phyloP scores from a whole-genome alignment of 1,140 invertebrate species.

The Drosophila repletoides region DNA sequence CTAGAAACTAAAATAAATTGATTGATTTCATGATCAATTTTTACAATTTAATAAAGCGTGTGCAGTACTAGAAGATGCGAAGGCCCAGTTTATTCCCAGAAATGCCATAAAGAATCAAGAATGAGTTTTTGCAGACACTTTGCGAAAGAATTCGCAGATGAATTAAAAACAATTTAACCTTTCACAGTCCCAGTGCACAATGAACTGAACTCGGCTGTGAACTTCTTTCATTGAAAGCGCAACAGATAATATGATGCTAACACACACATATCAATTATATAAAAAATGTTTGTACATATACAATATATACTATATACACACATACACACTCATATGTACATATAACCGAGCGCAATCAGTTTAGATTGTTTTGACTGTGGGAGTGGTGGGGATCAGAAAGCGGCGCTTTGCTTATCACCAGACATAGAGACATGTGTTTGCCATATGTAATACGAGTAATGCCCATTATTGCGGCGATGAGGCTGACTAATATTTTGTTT shows the following conservation, averaged over 20 bases:
- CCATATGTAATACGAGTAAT: constrained; percentile 33
- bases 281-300: too few species aligned
- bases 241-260: constrained; percentile 50
- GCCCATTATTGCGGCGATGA: background rate
- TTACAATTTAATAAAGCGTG: constrained; percentile 50
- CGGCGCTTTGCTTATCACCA: constrained; percentile 52
- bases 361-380: constrained; percentile 67
- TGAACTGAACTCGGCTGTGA: constrained; percentile 72
- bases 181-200: constrained; percentile 62
- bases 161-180: constrained; percentile 79
- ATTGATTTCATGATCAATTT: constrained; percentile 74
- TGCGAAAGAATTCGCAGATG: constrained; percentile 70
- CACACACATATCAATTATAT: constrained; percentile 28
- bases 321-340: background rate
- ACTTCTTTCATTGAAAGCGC: constrained; percentile 70
- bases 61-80: background rate
- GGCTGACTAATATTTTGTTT: constrained; percentile 26
- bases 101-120: background rate
- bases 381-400: constrained; percentile 31
- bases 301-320: background rate
- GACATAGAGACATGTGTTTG: constrained; percentile 28
- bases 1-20: constrained; percentile 49
- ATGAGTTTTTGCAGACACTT: constrained; percentile 28
- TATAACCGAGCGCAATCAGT: constrained; percentile 53
- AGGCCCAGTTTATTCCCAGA: background rate